Base-by-base conservation (phyloP, 2,113 vertebrate genomes). In the Rallus limicola region DNA sequence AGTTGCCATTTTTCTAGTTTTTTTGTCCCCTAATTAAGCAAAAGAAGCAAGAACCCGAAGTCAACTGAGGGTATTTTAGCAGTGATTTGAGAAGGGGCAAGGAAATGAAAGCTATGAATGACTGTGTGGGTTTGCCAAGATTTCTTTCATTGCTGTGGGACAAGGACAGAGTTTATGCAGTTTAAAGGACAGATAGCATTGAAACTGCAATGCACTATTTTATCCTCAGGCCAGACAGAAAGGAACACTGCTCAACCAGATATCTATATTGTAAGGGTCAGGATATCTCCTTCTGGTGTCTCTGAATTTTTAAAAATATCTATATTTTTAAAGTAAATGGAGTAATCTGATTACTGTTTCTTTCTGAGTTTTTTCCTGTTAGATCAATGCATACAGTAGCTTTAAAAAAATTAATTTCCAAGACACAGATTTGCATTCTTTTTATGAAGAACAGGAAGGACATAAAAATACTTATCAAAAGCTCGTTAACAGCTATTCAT, bases 121-220 rank as follows among this genome's bases (percentile, higher is more conserved):
- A 72, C 68, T 56, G 40, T 59, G 65, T 26, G 46, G 60, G 89
- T 86, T 70, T 85, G 82, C 76, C 77, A 93, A 95, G 90, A 84
- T 63, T 46, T 87, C 48, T 90, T 83, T 75, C 86, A 78, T 31
- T 59, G 50, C 46, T 81, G 29, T 38, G 29, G 62, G 64, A 96
- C 64, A 92, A 95, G 80, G 76, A 74, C 25, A 81, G 86, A 93
- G 92, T 92, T 85, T 87, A 52, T 90, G 79, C 95, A 94, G 96
- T 89, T 96, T 94, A 96, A 95, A 95, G 88, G 95, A 94, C 93
- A 94, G 68, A 67, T 17, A 95, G 90, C 82, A 28, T 84, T 89
- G 95, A 95, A 97, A 97, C 87, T 60, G 26, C 89, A 96, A 93
- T 56, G 82, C 74, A 76, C 89, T 94, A 11, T 79, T 97, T 97